These are phyloP conservation scores for Dolichallabes microphthalmus DNA, from an alignment of 2,113 vertebrate genomes.

Conservation along the genomic window DNA sequence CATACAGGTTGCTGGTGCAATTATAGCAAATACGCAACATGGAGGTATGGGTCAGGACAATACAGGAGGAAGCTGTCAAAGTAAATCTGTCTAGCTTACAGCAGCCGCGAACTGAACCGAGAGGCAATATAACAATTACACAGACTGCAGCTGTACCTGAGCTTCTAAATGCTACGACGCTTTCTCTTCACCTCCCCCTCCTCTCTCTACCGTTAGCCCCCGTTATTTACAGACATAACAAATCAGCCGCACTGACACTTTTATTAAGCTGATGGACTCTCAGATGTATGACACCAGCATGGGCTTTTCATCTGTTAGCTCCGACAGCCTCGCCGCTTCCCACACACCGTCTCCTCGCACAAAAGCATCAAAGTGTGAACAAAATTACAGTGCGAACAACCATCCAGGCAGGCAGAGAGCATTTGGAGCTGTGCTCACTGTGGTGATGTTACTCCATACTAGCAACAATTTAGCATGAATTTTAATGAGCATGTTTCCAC, in stretches of 20 bases:
- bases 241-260: slow-evolving; percentile 53
- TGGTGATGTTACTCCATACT: slow-evolving; percentile 1
- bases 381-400: slow-evolving; percentile 38
- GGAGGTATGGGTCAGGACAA: slow-evolving; percentile 1
- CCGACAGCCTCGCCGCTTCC: slow-evolving; percentile 43
- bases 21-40: slow-evolving; percentile 3
- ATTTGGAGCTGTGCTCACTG: slow-evolving; percentile 20
- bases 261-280: slow-evolving; percentile 60
- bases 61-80: slow-evolving; percentile 10
- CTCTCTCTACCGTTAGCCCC: slow-evolving; percentile 28
- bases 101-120: background rate
- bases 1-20: background rate
- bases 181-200: background rate
- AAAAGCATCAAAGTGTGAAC: slow-evolving; percentile 44
- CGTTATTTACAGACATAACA: slow-evolving; percentile 57
- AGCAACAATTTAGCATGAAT: slow-evolving; percentile 1
- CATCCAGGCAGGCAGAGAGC: slow-evolving; percentile 26
- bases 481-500: background rate
- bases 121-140: slow-evolving; percentile 26
- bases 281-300: slow-evolving; percentile 52
- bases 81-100: background rate
- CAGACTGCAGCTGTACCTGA: slow-evolving; percentile 16
- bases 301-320: slow-evolving; percentile 50
- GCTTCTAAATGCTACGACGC: slow-evolving; percentile 21
- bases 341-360: slow-evolving; percentile 28